These are phyloP conservation scores for Lissocephala sabroskyi DNA, from an alignment of 2,888 invertebrate species.

Conservation along the genomic window DNA sequence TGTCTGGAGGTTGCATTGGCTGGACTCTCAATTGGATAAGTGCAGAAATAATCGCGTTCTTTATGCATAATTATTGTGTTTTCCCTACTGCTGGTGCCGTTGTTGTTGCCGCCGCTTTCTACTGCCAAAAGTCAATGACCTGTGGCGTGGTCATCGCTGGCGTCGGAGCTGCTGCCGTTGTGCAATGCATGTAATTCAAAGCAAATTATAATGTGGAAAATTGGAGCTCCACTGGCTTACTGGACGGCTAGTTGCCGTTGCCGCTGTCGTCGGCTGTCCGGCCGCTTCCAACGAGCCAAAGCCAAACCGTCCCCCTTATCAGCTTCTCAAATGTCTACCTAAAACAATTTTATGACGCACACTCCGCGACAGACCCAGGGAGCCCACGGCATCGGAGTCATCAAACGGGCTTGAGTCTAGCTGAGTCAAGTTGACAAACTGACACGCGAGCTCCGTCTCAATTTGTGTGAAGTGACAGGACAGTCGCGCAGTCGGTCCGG, in stretches of 20 bases:
- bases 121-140: conserved; percentile 23
- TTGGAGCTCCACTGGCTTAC: conserved; percentile 22
- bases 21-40: conserved; percentile 58
- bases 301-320: no score
- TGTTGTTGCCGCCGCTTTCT: conserved; percentile 15
- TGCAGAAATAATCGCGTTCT: conserved; percentile 49
- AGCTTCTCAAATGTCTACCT: no score
- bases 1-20: conserved; percentile 17
- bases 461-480: no score
- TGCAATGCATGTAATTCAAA: conserved; percentile 48
- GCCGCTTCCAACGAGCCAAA: conserved; percentile 5
- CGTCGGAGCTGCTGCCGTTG: conserved; percentile 19
- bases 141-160: conserved; percentile 16
- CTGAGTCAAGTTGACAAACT: conserved; percentile 34
- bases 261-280: not conserved
- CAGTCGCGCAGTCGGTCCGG: no score
- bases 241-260: no score
- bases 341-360: no score
- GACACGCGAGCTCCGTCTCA: conserved; percentile 35
- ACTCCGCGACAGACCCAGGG: no score
- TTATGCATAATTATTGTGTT: conserved; percentile 44
- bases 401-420: conserved; percentile 32
- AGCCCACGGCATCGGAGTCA: no score
- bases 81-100: conserved; percentile 14
- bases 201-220: conserved; percentile 56